Evolutionary conservation across 2,797 vertebrate species (phyloP), one percentile per base, ranked within the genome.

Genomic region (Carduelis carduelis): DNA sequence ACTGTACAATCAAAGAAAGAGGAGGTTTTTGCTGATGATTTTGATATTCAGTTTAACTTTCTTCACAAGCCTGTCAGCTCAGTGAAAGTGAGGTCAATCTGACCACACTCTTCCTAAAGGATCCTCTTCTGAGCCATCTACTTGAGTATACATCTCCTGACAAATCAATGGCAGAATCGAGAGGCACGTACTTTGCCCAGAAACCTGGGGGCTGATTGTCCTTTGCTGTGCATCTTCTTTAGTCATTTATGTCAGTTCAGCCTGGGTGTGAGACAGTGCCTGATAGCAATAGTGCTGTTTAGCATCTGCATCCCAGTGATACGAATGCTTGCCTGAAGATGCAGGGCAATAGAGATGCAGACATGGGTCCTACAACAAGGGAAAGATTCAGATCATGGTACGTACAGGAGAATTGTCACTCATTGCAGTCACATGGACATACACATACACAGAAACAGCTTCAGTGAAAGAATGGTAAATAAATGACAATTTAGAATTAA

Each of bases 1-100:
- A 94, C 89, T 81, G 94, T 68, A 97, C 96, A 97, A 97, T 97
- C 96, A 97, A 89, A 95, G 89, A 95, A 87, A 95, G 93, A 91
- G 80, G 80, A 95, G 20, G 2, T 59, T 74, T 93, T 94, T 85
- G 70, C 86, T 97, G 96, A 96, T 97, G 96, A 97, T 97, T 97
- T 97, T 96, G 96, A 85, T 97, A 96, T 92, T 97, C 93, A 88
- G 47, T 93, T 95, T 94, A 96, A 81, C 95, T 93, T 91, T 95
- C 71, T 91, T 87, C 91, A 79, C 69, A 71, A 96, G 94, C 87
- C 97, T 96, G 63, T 74, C 74, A 94, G 87, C 61, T 83, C 82
- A 72, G 66, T 83, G 61, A 84, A 80, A 91, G 82, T 79, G 83
- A 95, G 94, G 95, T 97, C 94, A 97, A 89, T 94, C 89, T 95